A percentile compares a stretch with the other conserved stretches of the same genome.
Conservation (phyloP, 1,140 invertebrate species). For the Ctenoplectra terminalis region DNA sequence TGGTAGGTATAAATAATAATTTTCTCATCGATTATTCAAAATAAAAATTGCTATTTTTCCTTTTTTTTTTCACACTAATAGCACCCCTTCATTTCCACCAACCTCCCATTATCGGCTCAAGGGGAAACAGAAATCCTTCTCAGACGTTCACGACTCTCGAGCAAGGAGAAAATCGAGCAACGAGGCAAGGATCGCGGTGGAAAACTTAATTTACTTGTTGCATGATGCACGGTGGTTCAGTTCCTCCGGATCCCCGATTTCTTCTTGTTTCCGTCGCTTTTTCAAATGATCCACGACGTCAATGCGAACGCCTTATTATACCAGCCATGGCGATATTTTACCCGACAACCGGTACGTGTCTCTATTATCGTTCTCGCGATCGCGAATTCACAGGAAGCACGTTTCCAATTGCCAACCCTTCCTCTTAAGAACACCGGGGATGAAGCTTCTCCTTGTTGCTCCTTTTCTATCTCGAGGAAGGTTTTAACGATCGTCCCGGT, state of each 20-base stretch:
- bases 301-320: slow-evolving; percentile 33
- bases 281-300: slow-evolving; percentile 15
- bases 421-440: too few relatives aligned
- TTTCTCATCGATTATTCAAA: too few relatives aligned
- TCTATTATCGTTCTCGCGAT: slow-evolving; percentile 43
- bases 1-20: too few relatives aligned
- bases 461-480: neutral
- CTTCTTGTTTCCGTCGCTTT: neutral
- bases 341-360: slow-evolving; percentile 31
- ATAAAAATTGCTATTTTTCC: too few relatives aligned
- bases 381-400: slow-evolving; percentile 43
- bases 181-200: neutral
- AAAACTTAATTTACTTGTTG: slow-evolving; percentile 42
- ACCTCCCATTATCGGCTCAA: too few relatives aligned
- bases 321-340: slow-evolving; percentile 14
- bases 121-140: neutral
- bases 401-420: too few relatives aligned
- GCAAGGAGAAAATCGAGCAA: neutral
- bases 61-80: too few relatives aligned
- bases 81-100: too few relatives aligned
- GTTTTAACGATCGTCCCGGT: slow-evolving; percentile 16
- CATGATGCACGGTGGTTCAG: slow-evolving; percentile 16
- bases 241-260: slow-evolving; percentile 1
- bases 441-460: neutral
- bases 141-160: neutral